A percentile compares a stretch with the other conserved stretches of the same genome.
Evolutionary conservation across 2,797 vertebrate species (phyloP).

Genomic region (Rhodeus uyekii): DNA sequence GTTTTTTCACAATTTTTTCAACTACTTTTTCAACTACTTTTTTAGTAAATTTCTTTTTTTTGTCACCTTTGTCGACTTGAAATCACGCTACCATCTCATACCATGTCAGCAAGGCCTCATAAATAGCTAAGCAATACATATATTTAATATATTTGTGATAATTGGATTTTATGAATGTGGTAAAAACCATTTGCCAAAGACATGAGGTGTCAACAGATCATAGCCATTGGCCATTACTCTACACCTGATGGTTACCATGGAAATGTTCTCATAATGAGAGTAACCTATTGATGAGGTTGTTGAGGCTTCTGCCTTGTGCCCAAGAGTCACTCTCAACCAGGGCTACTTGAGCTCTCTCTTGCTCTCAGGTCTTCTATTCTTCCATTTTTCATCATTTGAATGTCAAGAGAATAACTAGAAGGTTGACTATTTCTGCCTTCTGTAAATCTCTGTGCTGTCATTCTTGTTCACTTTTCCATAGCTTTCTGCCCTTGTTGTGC

Average conservation of each 20-base stretch:
- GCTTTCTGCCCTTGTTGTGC: slow-evolving; percentile 37
- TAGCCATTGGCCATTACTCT: slow-evolving; percentile 63
- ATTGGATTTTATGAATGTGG: slow-evolving; percentile 43
- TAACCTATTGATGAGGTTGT: slow-evolving; percentile 68
- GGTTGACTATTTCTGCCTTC: slow-evolving; percentile 1
- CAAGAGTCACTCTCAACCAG: slow-evolving; percentile 20
- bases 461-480: slow-evolving; percentile 49
- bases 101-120: no score
- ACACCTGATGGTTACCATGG: slow-evolving; percentile 65
- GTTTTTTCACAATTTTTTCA: no score
- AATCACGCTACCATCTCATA: no score
- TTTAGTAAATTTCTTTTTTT: no score
- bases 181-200: slow-evolving; percentile 67
- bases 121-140: no score
- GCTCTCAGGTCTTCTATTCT: not conserved
- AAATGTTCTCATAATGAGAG: slow-evolving; percentile 55
- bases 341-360: slow-evolving; percentile 22
- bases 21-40: no score
- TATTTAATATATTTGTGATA: no score
- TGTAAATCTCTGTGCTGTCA: not conserved
- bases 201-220: slow-evolving; percentile 66
- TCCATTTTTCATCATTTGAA: not conserved
- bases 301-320: slow-evolving; percentile 35
- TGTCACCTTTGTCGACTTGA: no score
- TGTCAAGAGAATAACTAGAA: not conserved